Evolutionary conservation across 2,797 vertebrate genomes (phyloP).

Genomic region (Cossypha heuglini): DNA sequence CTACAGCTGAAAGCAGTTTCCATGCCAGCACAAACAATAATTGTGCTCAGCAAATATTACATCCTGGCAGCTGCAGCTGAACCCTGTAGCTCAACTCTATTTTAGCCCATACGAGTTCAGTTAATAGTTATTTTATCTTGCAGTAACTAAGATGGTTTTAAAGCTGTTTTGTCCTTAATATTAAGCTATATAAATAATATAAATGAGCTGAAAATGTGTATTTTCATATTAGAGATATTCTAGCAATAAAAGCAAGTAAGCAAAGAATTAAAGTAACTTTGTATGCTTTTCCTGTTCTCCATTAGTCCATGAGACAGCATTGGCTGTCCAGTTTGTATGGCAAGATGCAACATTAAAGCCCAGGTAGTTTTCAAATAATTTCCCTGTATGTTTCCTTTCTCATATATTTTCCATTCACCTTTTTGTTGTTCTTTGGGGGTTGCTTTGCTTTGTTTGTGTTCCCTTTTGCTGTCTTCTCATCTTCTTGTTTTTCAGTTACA

Average conservation of each 20-base stretch:
- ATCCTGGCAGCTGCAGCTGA: not conserved
- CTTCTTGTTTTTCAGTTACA: not conserved
- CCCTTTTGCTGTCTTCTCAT: not conserved
- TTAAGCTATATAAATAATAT: not conserved
- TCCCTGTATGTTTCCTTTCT: not conserved
- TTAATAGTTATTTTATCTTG: not conserved
- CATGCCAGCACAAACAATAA: constrained; percentile 28
- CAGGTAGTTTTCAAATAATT: not conserved
- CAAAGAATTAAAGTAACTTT: not conserved
- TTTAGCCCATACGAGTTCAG: not conserved
- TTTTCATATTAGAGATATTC: not conserved
- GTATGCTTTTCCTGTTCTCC: not conserved
- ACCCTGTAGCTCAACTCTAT: not conserved
- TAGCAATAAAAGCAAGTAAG: not conserved
- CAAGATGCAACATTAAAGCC: not conserved
- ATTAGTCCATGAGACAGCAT: not conserved
- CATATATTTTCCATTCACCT: not conserved
- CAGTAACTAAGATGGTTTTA: not conserved
- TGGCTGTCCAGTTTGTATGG: not conserved
- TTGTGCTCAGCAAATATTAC: not conserved
- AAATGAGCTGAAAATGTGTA: not conserved
- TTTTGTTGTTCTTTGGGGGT: fast-evolving
- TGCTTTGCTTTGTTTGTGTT: not conserved
- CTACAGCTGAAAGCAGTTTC: constrained; percentile 9
- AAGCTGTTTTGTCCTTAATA: not conserved